Conservation (phyloP, 2,113 vertebrate genomes). For the Gavialis gangeticus region DNA sequence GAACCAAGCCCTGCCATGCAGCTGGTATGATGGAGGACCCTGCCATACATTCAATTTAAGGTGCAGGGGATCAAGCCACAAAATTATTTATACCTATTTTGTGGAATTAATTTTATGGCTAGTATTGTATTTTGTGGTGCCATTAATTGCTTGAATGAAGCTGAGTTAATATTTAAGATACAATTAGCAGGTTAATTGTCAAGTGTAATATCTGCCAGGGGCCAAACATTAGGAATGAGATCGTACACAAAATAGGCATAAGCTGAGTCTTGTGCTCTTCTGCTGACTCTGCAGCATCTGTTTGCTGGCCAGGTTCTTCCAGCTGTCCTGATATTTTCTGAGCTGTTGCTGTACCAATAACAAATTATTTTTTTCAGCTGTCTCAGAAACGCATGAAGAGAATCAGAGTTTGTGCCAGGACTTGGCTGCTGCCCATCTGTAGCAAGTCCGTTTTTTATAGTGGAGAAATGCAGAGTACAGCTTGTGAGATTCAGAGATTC, state of each 20-base stretch:
- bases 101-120: too few species aligned
- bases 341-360: conserved; percentile 19
- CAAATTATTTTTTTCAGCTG: conserved; percentile 36
- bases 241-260: background rate
- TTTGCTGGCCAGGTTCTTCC: conserved; percentile 31
- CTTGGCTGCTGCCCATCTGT: conserved; percentile 11
- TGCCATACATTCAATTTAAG: too few species aligned
- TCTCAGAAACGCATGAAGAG: conserved; percentile 18
- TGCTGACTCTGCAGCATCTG: background rate
- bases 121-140: too few species aligned
- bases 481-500: background rate
- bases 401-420: background rate
- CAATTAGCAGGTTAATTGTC: too few species aligned
- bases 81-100: too few species aligned
- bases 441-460: background rate
- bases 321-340: background rate
- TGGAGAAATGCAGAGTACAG: background rate
- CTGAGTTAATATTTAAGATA: too few species aligned
- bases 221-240: background rate
- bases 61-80: too few species aligned
- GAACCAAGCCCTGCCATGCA: too few species aligned
- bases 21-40: too few species aligned
- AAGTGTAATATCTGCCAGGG: too few species aligned
- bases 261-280: background rate
- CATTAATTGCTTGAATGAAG: too few species aligned